Evolutionary conservation across 1,140 invertebrate genomes (phyloP), one percentile per base, ranked within the genome.

Genomic region (Bombus confusus): DNA sequence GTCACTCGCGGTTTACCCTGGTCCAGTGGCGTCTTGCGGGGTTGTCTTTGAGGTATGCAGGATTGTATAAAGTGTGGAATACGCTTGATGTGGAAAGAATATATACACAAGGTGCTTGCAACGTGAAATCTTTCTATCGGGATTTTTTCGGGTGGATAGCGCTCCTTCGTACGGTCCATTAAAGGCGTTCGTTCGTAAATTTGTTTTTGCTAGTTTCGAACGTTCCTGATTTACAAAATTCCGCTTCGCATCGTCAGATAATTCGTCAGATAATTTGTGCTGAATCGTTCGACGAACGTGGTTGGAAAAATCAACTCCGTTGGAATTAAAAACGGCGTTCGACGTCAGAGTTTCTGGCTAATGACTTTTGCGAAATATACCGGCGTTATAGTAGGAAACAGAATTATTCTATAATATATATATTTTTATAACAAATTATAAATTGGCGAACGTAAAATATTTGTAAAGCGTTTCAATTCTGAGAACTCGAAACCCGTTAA

Each of bases 1-100:
- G 28, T 62, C 52, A 22, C 37, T 62, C 57, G 76, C 80, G 69
- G 78, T 81, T n/a, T 74, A 66, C 57, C 83, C 57, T 77, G 31
- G 41, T 83, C 68, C 87, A 76, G 28, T 37, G 28, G 57, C 57
- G 34, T 28, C 6, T 28, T 59, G 43, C 10, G 34, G 25, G 31
- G 28, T 57, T 22, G 25, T 76, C 34, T 76, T 41, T 28, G 25
- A 5, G 47, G 18, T 52, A 52, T 52, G 18, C 18, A 52, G 52
- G 74, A 28, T 12, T 77, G 52, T 37, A 62, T 15, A 52, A 2
- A 37, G 25, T 39, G 34, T 28, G 28, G 57, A 34, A n/a, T 39
- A 57, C 34, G 74, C 25, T 76, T 59, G 31, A 28, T 25, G 13
- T 25, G 28, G 6, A 37, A 28, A 18, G 31, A 22, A 37, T 25